phyloP scores from a whole-genome alignment of 1,140 invertebrate species.

The Pogonognathellus flavescens region DNA sequence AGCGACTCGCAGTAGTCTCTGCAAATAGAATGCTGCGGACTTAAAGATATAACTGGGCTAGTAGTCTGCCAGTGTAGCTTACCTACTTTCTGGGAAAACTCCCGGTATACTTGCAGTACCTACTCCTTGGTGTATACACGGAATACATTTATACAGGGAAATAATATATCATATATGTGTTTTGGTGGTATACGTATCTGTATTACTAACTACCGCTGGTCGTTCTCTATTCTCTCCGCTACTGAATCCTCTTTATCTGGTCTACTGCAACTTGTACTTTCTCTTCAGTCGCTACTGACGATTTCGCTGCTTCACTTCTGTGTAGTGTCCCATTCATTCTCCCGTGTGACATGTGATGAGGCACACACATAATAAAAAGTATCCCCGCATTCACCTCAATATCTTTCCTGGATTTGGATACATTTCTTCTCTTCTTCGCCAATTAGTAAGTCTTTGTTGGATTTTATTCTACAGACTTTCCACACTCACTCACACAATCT shows the following conservation, averaged over 20 bases:
- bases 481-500: too few species aligned
- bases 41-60: too few species aligned
- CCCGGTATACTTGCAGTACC: too few species aligned
- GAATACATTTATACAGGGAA: too few species aligned
- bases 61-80: too few species aligned
- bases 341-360: conserved; percentile 40
- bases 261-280: conserved; percentile 13
- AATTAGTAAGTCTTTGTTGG: conserved; percentile 41
- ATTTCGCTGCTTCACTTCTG: conserved; percentile 43
- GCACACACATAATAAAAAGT: not conserved
- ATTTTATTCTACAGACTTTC: not conserved
- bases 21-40: too few species aligned
- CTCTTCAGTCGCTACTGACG: conserved; percentile 34
- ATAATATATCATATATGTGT: too few species aligned
- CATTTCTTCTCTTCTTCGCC: conserved; percentile 30
- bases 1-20: too few species aligned
- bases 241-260: not conserved
- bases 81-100: too few species aligned
- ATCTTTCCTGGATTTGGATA: not conserved
- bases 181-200: too few species aligned
- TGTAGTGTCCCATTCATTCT: conserved; percentile 32
- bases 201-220: not conserved
- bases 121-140: too few species aligned
- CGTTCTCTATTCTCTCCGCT: not conserved
- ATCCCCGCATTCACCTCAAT: conserved; percentile 20